Base-by-base conservation (phyloP, 1,140 invertebrate species). In the Batillaria attramentaria region DNA sequence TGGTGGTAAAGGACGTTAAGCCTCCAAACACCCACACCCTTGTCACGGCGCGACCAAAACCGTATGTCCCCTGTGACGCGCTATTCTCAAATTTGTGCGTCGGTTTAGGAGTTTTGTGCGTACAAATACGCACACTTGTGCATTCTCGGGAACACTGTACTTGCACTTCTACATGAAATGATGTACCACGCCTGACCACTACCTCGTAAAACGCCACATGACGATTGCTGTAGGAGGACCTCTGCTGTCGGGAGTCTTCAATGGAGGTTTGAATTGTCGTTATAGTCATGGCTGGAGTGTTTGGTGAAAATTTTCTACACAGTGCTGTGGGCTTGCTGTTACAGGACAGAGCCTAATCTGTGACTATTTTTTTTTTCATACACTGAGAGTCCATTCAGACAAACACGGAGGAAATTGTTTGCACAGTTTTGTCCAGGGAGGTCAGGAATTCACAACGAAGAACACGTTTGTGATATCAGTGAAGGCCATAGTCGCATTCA, bases 151-250 rank as follows among this genome's bases (percentile, higher is more conserved):
- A n/a, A 2, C 50, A 1, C 50, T 20, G 3, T 18, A 3, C n/a
- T 2, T 54, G 50, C 18, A 2, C n/a, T 54, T 18, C n/a, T 18
- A 54, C 50, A 2, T 54, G 18, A 3, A 54, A n/a, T n/a, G n/a
- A 54, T n/a, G 1, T 20, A 54, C 2, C 50, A 3, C 50, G 3
- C 50, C 50, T 65, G 62, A 37, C 41, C 6, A n/a, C 50, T 43
- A 72, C 70, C 70, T 72, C 70, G 18, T 72, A 72, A 39, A 72
- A 72, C 24, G 70, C 50, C 42, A 72, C 70, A 31, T 72, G 70
- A 5, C 70, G 70, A 13, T 43, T 41, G 43, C 20, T 46, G 33
- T 33, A 4, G 13, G 39, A 46, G 3, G 70, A 42, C 41, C 20
- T 35, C 28, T 28, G 4, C n/a, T 72, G 41, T 8, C 43, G 28